phyloP scores from a whole-genome alignment of 2,113 vertebrate species.

The Lepisosteus osseus region DNA sequence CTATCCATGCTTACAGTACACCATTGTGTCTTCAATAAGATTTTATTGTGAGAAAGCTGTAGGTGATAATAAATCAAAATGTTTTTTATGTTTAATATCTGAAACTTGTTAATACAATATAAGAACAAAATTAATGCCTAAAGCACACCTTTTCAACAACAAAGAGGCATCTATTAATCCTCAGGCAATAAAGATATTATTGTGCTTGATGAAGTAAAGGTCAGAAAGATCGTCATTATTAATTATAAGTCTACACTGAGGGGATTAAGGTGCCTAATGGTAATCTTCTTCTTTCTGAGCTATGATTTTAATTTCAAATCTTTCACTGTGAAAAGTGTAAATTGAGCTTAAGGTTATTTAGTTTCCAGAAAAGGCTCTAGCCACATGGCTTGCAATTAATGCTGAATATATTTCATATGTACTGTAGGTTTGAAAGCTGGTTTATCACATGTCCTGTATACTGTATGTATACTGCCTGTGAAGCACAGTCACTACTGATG shows the following conservation, averaged over 20 bases:
- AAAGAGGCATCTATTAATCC: constrained; percentile 4
- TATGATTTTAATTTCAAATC: constrained; percentile 29
- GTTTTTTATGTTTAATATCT: too few relatives aligned
- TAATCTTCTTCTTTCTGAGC: constrained; percentile 10
- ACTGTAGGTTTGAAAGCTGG: constrained; percentile 14
- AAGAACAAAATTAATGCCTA: constrained; percentile 3
- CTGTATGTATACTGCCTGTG: too few relatives aligned
- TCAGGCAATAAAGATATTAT: constrained; percentile 15
- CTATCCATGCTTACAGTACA: too few relatives aligned
- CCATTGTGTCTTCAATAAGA: too few relatives aligned
- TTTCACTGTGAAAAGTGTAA: constrained; percentile 25
- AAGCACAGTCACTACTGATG: too few relatives aligned
- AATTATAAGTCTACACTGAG: constrained; percentile 22
- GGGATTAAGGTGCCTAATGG: constrained; percentile 28
- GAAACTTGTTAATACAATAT: too few relatives aligned
- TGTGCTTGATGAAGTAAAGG: constrained; percentile 18
- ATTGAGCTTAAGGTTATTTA: constrained; percentile 29
- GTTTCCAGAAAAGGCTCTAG: constrained; percentile 15
- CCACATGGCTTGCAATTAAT: constrained; percentile 29
- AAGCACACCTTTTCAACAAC: neutral
- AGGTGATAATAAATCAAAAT: too few relatives aligned
- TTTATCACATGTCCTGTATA: constrained; percentile 5
- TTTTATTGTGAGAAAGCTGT: too few relatives aligned
- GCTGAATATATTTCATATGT: constrained; percentile 10
- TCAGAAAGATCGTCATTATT: constrained; percentile 16